Evolutionary conservation across 2,888 invertebrate genomes (phyloP).

Genomic region (Drosophila putrida): DNA sequence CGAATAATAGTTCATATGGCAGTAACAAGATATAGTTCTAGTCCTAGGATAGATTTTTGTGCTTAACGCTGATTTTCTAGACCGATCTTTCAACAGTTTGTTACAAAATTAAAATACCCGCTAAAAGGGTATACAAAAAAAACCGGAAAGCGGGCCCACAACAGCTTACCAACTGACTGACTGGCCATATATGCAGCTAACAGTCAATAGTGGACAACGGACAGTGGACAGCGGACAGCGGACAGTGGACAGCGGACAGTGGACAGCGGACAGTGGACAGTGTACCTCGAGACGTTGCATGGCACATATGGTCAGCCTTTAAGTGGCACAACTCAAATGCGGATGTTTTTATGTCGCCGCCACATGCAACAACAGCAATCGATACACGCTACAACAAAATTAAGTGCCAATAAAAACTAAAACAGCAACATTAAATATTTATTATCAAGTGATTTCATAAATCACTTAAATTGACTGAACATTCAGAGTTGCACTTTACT

Average conservation of each 20-base stretch:
- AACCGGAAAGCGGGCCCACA: slow-evolving; percentile 51
- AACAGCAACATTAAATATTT: neutral
- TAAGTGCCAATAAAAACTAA: slow-evolving; percentile 16
- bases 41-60: too few species aligned
- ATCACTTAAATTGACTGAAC: neutral
- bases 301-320: slow-evolving; percentile 56
- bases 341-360: slow-evolving; percentile 51
- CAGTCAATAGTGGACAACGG: slow-evolving; percentile 1
- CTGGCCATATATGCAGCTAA: slow-evolving; percentile 24
- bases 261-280: slow-evolving; percentile 4
- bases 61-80: too few species aligned
- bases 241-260: slow-evolving; percentile 2
- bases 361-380: slow-evolving; percentile 49
- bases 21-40: too few species aligned
- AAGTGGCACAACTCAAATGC: slow-evolving; percentile 57
- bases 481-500: neutral
- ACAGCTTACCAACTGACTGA: slow-evolving; percentile 37
- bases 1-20: too few species aligned
- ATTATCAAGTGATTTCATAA: neutral
- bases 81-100: too few species aligned
- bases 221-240: neutral
- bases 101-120: too few species aligned
- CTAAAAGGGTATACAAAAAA: neutral
- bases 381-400: slow-evolving; percentile 10
- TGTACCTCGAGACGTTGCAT: slow-evolving; percentile 14